Percentiles rank a stretch among this genome's conserved stretches.
Evolutionary conservation across 1,140 invertebrate species (phyloP).

Genomic region (Apis dorsata): DNA sequence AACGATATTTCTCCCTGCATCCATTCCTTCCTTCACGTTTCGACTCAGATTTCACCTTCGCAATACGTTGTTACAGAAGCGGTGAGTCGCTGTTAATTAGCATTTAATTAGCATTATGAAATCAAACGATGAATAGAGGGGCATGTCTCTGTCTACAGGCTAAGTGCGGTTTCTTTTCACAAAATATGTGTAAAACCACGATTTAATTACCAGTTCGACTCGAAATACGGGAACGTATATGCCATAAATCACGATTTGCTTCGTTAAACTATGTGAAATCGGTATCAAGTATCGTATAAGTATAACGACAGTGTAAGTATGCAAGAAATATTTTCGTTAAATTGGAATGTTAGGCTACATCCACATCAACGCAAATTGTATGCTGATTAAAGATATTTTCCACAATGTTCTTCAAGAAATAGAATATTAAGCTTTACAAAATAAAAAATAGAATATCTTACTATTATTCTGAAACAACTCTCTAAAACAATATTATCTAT

Average conservation of each 20-base stretch:
- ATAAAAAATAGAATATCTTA: too few species aligned
- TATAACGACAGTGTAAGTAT: slow-evolving; percentile 4
- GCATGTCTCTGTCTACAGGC: neutral
- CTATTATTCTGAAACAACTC: too few species aligned
- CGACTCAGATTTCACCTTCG: neutral
- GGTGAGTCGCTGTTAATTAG: slow-evolving; percentile 38
- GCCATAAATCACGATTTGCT: slow-evolving; percentile 9
- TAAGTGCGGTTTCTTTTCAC: neutral
- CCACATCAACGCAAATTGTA: too few species aligned
- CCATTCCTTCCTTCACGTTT: neutral
- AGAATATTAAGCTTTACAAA: too few species aligned
- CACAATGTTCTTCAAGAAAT: too few species aligned
- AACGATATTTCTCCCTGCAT: neutral
- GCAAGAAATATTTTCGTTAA: slow-evolving; percentile 1
- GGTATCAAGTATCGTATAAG: slow-evolving; percentile 24
- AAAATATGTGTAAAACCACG: slow-evolving; percentile 18
- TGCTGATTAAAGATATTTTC: too few species aligned
- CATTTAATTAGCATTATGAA: slow-evolving; percentile 44
- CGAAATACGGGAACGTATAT: neutral
- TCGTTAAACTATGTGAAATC: slow-evolving; percentile 1
- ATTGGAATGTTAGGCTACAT: neutral
- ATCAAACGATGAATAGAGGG: slow-evolving; percentile 4
- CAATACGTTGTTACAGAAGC: neutral
- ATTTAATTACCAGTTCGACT: slow-evolving; percentile 40
- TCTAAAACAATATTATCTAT: too few species aligned